Evolutionary conservation across 1,140 invertebrate genomes (phyloP), one percentile per base, ranked within the genome.

Genomic region (Cyclargus thomasi): DNA sequence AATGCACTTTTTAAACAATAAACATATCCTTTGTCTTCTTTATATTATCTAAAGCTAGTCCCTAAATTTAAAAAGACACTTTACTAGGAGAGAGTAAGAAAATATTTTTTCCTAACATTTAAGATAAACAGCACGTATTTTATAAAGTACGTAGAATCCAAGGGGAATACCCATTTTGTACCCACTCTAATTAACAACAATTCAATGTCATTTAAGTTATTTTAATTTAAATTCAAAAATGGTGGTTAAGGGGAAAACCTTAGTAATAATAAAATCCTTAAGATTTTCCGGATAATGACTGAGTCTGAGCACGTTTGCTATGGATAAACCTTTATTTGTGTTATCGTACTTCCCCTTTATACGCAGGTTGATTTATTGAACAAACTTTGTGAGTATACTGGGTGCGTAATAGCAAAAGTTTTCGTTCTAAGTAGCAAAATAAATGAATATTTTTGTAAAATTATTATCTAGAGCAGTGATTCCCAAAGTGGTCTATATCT

Each of bases 301-400:
- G 11, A 47, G 39, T 21, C 22, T 68, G 53, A 64, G 14, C 55
- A 59, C 55, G 17, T 59, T 20, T 63, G 14, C 39, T 11, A 47
- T 47, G 39, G 39, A 47, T 29, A 0, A 29, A 2, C 29, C 29
- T 29, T 29, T 29, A 29, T 29, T 0, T 1, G 8, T 7, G 29
- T 29, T 7, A 0, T 47, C 14, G 39, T 47, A 59, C 17, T 59
- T 59, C 55, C 55, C 39, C 39, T 11, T 29, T 29, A 29, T 29
- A 47, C 39, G 14, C 39, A 11, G 0, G 39, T 16, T 47, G 39
- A 47, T 8, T 47, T 29, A 47, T 47, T 16, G 14, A 47, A 14
- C 4, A 47, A 47, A 47, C 39, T 47, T 47, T 35, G 8, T 35
- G 8, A 11, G 39, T 4, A 8, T 29, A 5, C 8, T 8, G 29